Evolutionary conservation across 2,113 vertebrate genomes (phyloP), one percentile per base, ranked within the genome.

Genomic region (Chaetura pelagica): DNA sequence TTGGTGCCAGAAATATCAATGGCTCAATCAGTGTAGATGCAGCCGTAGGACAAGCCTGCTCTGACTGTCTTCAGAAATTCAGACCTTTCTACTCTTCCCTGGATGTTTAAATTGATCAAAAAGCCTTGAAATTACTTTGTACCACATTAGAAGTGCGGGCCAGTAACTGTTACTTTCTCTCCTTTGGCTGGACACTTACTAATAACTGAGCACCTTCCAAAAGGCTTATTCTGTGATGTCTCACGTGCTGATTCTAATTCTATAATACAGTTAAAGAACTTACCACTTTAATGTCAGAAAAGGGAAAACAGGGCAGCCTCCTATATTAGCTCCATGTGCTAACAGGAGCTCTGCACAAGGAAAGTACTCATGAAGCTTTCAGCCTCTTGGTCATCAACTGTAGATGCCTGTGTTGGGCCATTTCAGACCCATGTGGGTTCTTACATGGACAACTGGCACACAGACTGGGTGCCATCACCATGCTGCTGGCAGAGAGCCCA

Each of bases 91-190:
- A 18, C 7, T 35, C 66, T 12, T 69, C 32, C 8, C 42, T 40
- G 51, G 2, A 15, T 9, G 32, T 13, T n/a, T 35, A 84, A 38
- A 64, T 13, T 72, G 17, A 6, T 4, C 42, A 40, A 67, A 58
- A 62, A 73, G 44, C 52, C 48, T 6, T 18, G 58, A 7, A 18
- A 32, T 20, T 4, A 13, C 23, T 22, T 32, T 12, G 16, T 22
- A 30, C 22, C 55, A 15, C 3, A 22, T 0, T 1, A 19, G 8
- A 34, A 75, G 61, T 1, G 12, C 10, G 68, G 44, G 26, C 15
- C 10, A 4, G 2, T 2, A 20, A 30, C 2, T 1, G 16, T 57
- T 62, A 32, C 40, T 66, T 1, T 63, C 34, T 73, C 38, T 32
- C 5, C 38, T 55, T 18, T 3, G 30, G 27, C 3, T 24, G 29